A percentile compares a stretch with the other conserved stretches of the same genome.
Evolutionary conservation across 2,797 vertebrate genomes (phyloP).

Genomic region (Halcyon leucocephala): DNA sequence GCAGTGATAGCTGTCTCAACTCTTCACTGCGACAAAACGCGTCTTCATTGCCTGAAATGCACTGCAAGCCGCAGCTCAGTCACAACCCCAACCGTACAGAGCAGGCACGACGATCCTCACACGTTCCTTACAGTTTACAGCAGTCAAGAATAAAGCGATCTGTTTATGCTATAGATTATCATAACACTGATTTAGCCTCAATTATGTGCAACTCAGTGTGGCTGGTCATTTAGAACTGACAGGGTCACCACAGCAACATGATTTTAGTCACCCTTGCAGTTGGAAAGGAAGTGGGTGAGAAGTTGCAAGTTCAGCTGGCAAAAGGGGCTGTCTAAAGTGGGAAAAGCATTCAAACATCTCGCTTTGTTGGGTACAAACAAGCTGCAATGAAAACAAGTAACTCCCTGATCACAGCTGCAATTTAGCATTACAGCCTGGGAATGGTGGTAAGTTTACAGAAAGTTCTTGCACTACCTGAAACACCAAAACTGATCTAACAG

Average conservation of each 20-base stretch:
- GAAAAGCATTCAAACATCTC: background rate
- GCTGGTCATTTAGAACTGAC: conserved; percentile 54
- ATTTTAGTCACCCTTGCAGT: conserved; percentile 40
- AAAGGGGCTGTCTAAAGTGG: background rate
- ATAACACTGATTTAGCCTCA: conserved; percentile 8
- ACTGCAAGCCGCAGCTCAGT: background rate
- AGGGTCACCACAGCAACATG: conserved; percentile 40
- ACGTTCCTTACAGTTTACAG: background rate
- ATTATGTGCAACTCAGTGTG: background rate
- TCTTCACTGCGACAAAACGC: background rate
- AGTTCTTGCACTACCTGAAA: background rate
- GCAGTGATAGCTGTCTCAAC: background rate
- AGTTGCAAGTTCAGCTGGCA: background rate
- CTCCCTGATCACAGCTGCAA: background rate
- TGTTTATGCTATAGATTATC: background rate
- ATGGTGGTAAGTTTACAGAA: background rate
- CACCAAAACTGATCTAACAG: background rate
- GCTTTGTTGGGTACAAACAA: background rate
- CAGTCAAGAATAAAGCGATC: background rate
- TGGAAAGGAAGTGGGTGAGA: conserved; percentile 28
- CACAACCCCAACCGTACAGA: background rate
- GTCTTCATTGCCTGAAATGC: background rate
- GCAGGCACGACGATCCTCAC: background rate
- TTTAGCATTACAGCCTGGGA: background rate
- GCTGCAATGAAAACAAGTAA: background rate